These are phyloP conservation scores for Aphelenchoides avenae DNA, from an alignment of 1,140 invertebrate genomes.

Conservation along the genomic window DNA sequence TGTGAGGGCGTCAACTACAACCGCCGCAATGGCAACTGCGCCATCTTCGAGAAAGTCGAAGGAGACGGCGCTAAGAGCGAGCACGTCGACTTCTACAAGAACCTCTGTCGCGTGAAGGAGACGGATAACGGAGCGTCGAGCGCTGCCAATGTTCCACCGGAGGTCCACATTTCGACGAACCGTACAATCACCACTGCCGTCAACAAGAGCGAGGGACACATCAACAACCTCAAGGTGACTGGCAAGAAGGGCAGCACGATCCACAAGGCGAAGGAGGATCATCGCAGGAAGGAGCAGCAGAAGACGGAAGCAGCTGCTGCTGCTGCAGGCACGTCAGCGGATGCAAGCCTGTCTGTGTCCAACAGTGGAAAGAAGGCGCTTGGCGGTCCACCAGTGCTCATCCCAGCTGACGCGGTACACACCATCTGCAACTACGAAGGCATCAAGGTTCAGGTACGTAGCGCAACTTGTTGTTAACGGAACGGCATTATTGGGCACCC, in stretches of 20 bases:
- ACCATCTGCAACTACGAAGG: constrained; percentile 60
- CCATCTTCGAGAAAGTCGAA: constrained; percentile 49
- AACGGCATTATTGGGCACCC: neutral
- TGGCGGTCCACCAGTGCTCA: constrained; percentile 39
- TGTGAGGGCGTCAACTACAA: constrained; percentile 60
- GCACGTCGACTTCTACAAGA: constrained; percentile 57
- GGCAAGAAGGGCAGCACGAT: constrained; percentile 36
- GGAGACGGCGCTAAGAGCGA: constrained; percentile 43
- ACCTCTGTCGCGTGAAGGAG: constrained; percentile 56
- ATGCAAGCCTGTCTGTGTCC: constrained; percentile 12
- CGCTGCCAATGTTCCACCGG: constrained; percentile 55
- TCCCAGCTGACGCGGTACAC: constrained; percentile 44
- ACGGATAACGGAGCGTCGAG: constrained; percentile 27
- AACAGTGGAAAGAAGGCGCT: constrained; percentile 1
- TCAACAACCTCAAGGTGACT: constrained; percentile 6
- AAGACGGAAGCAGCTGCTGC: constrained; percentile 9
- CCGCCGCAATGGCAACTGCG: constrained; percentile 52
- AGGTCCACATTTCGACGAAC: too few species aligned
- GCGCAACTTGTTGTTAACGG: neutral
- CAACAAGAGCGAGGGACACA: constrained; percentile 9
- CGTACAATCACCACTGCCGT: constrained; percentile 11
- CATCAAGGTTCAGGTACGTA: constrained; percentile 49
- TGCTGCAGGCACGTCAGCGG: constrained; percentile 7
- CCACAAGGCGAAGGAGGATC: constrained; percentile 31
- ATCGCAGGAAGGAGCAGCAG: constrained; percentile 4